These are phyloP conservation scores for Lycopodina hypogea DNA, from an alignment of 37 sponge, comb jelly and placozoan species.

Conservation along the genomic window DNA sequence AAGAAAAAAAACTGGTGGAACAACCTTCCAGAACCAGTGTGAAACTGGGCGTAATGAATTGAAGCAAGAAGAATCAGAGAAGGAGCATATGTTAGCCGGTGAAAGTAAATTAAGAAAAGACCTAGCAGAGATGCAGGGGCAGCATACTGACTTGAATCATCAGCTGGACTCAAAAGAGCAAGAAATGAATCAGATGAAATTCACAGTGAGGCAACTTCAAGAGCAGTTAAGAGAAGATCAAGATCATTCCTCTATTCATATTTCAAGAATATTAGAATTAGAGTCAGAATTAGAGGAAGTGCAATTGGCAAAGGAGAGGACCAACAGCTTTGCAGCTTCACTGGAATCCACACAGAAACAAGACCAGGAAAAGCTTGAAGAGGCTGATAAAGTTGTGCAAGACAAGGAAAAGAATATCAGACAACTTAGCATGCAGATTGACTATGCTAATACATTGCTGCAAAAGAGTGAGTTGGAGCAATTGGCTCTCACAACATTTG, in stretches of 20 bases:
- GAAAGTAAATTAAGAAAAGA: constrained; percentile 10
- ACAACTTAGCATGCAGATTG: background rate
- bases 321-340: constrained; percentile 20
- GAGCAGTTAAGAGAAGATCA: background rate
- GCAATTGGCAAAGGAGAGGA: constrained; percentile 12
- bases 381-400: background rate
- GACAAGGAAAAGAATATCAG: constrained; percentile 10
- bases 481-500: background rate
- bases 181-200: background rate
- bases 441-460: constrained; percentile 2
- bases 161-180: constrained; percentile 21
- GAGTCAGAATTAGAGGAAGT: background rate
- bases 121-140: background rate
- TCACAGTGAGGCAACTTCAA: background rate
- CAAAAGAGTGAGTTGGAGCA: constrained; percentile 18
- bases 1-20: background rate
- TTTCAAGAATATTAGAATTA: background rate
- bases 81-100: background rate
- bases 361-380: constrained; percentile 8
- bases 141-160: background rate
- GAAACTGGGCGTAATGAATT: background rate
- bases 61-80: constrained; percentile 8
- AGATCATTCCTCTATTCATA: background rate
- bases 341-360: constrained; percentile 22
- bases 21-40: background rate